phyloP scores from a whole-genome alignment of 92 coral and sea anemone genomes.

The Epizoanthus illoricatus region DNA sequence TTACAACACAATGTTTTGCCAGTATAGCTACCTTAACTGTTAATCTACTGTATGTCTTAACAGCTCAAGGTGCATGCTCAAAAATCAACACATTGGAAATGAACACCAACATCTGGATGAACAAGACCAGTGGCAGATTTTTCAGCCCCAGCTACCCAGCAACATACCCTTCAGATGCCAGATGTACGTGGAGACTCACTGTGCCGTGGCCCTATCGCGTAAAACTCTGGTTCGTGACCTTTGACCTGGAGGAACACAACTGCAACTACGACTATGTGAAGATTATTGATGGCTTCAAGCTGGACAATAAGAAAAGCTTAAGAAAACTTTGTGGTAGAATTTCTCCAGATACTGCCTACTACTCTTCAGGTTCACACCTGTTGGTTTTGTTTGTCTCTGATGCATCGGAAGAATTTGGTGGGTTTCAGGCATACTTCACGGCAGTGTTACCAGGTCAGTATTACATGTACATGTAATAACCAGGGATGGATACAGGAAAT shows the following conservation, averaged over 20 bases:
- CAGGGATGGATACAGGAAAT: too few relatives aligned
- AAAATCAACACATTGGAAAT: slow-evolving; percentile 21
- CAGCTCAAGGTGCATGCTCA: slow-evolving; percentile 33
- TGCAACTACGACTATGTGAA: slow-evolving; percentile 57
- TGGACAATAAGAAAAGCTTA: slow-evolving; percentile 33
- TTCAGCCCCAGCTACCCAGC: slow-evolving; percentile 53
- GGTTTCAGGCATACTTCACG: slow-evolving; percentile 50
- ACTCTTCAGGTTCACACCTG: slow-evolving; percentile 43
- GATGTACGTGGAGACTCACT: slow-evolving; percentile 52
- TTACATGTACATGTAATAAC: too few relatives aligned
- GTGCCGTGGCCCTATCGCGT: slow-evolving; percentile 45
- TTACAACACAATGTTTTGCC: too few relatives aligned
- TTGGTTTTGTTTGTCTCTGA: slow-evolving; percentile 54
- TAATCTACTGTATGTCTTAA: too few relatives aligned
- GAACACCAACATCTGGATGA: slow-evolving; percentile 40
- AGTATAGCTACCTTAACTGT: too few relatives aligned
- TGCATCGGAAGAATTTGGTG: slow-evolving; percentile 31
- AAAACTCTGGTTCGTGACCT: not conserved
- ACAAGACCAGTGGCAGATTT: slow-evolving; percentile 27
- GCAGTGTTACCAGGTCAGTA: slow-evolving; percentile 53
- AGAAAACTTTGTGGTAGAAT: slow-evolving; percentile 28
- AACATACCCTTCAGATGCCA: slow-evolving; percentile 43
- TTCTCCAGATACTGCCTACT: slow-evolving; percentile 14
- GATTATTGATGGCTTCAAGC: slow-evolving; percentile 51
- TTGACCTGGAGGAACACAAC: slow-evolving; percentile 38